phyloP scores from a whole-genome alignment of 2,888 invertebrate genomes.

The Pandemis cinnamomeana region DNA sequence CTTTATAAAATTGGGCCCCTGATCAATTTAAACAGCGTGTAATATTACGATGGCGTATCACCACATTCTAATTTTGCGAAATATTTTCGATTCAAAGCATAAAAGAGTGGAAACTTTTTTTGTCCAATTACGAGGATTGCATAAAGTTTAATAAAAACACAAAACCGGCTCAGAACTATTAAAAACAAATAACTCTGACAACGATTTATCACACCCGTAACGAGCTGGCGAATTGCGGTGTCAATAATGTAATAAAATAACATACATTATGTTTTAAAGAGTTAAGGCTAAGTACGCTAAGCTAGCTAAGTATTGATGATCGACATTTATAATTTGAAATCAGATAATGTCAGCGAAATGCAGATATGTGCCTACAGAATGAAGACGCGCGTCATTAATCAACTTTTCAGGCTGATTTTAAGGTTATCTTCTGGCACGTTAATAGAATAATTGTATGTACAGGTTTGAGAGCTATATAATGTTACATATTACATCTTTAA shows the following conservation, averaged over 20 bases:
- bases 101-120: background rate
- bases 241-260: constrained; percentile 33
- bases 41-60: background rate
- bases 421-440: too few relatives aligned
- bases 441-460: too few relatives aligned
- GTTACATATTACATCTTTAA: too few relatives aligned
- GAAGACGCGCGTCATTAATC: too few relatives aligned
- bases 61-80: background rate
- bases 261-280: background rate
- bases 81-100: background rate
- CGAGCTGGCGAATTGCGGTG: constrained; percentile 28
- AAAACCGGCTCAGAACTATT: constrained; percentile 15
- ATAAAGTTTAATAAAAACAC: background rate
- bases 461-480: too few relatives aligned
- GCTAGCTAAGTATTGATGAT: too few relatives aligned
- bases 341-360: background rate
- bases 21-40: background rate
- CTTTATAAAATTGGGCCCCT: too few relatives aligned
- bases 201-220: constrained; percentile 22
- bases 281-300: background rate
- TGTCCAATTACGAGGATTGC: constrained; percentile 4
- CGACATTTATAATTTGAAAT: background rate
- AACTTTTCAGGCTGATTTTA: too few relatives aligned
- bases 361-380: too few relatives aligned
- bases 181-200: constrained; percentile 21